Percentiles rank a stretch among this genome's conserved stretches.
Evolutionary conservation across 2,113 vertebrate genomes (phyloP).

Genomic region (human (Homo sapiens)): DNA sequence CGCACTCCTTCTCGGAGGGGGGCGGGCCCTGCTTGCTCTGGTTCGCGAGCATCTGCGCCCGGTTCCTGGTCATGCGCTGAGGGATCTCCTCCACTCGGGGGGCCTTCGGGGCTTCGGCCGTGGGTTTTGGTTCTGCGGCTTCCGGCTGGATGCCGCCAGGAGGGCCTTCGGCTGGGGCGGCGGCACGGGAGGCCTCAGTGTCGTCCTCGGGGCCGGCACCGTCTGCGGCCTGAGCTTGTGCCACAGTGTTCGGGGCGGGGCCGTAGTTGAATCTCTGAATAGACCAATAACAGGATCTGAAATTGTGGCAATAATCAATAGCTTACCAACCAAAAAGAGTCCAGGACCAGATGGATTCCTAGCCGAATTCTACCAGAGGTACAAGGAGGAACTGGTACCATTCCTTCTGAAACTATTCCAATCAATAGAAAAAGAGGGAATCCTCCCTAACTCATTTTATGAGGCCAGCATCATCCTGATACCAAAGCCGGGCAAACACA

Average conservation of each 20-base stretch:
- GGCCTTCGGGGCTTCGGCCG: slow-evolving; percentile 88
- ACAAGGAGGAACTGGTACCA: too few relatives aligned
- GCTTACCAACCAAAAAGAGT: too few relatives aligned
- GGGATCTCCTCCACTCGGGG: slow-evolving; percentile 95
- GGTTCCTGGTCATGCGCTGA: slow-evolving; percentile 95
- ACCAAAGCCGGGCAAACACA: too few relatives aligned
- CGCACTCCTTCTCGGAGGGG: slow-evolving; percentile 89
- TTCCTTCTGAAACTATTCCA: too few relatives aligned
- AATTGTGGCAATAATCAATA: too few relatives aligned
- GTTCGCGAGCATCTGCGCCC: slow-evolving; percentile 95
- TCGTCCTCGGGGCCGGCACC: background rate
- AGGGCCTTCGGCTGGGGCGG: slow-evolving; percentile 76
- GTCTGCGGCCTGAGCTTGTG: background rate
- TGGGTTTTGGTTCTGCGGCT: slow-evolving; percentile 86
- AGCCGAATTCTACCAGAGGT: too few relatives aligned
- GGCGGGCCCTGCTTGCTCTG: slow-evolving; percentile 92
- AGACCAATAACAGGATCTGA: too few relatives aligned
- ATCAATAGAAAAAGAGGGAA: too few relatives aligned
- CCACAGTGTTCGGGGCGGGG: background rate
- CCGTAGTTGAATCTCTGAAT: background rate
- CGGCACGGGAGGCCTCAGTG: fast-evolving
- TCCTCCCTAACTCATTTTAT: too few relatives aligned
- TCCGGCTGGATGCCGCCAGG: slow-evolving; percentile 82
- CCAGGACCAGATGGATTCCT: too few relatives aligned
- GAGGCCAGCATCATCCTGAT: too few relatives aligned